Evolutionary conservation across 2,797 vertebrate species (phyloP), one percentile per base, ranked within the genome.

Genomic region (Manis crassicaudata): DNA sequence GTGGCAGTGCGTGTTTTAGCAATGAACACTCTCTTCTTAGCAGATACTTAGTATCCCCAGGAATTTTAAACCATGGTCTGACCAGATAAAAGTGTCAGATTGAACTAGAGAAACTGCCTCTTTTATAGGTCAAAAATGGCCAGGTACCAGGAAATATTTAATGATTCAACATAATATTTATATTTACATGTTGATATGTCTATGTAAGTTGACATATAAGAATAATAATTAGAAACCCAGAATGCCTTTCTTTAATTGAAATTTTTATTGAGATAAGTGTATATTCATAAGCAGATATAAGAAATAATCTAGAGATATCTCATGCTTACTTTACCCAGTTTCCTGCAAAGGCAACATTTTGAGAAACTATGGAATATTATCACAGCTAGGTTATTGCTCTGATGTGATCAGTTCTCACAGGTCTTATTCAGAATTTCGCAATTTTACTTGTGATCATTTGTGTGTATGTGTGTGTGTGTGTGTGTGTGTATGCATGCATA

Each of bases 81-180:
- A 87, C 20, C 20, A 37, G 20, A 77, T 85, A 60, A 77, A 89
- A 89, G 29, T 25, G 21, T 25, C 54, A 79, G 18, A 68, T 23
- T 37, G 25, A 92, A 50, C 54, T 13, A 86, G 79, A 86, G 62
- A 94, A 86, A 75, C 8, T 32, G 21, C 21, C 40, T 67, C 13
- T 46, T 63, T 77, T 17, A 1, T 29, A 56, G 35, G 40, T 81
- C 35, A 52, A 92, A 77, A 84, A 75, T 85, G 43, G 37, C 92
- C 32, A 83, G 82, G 86, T 16, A 58, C 43, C 70, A 93, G 72
- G 46, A 58, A 32, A 81, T 40, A 77, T 72, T 81, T 37, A 75
- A 89, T 76, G 35, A 70, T 40, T 85, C 62, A 92, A 56, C 29
- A 18, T 72, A 94, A n/a, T 82, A 63, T 94, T 77, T 76, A 35